Percentiles rank a stretch among this genome's conserved stretches.
phyloP scores from a whole-genome alignment of 2,113 vertebrate species.

The Synodontis membranacea region DNA sequence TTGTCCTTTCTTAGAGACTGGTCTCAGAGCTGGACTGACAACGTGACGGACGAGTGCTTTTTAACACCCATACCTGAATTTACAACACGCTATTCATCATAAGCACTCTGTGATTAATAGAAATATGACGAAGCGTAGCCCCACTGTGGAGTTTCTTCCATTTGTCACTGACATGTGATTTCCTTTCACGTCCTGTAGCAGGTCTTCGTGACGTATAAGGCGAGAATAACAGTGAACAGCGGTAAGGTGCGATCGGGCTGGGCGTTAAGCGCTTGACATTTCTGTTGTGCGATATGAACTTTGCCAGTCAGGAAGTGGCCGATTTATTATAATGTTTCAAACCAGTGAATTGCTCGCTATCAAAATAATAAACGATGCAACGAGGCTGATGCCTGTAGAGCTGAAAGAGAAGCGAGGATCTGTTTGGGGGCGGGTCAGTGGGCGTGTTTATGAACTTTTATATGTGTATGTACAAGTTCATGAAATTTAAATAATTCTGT shows the following conservation, averaged over 20 bases:
- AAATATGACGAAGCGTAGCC: slow-evolving; percentile 36
- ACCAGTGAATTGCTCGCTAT: neutral
- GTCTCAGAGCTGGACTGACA: slow-evolving; percentile 45
- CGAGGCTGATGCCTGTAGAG: neutral
- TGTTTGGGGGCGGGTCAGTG: neutral
- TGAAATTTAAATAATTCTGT: neutral
- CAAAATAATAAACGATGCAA: neutral
- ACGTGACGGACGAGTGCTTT: slow-evolving; percentile 58
- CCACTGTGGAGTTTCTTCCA: slow-evolving; percentile 18
- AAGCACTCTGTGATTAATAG: slow-evolving; percentile 55
- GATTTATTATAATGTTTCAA: slow-evolving; percentile 17
- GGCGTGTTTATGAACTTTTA: neutral
- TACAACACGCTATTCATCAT: slow-evolving; percentile 50
- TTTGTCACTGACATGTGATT: slow-evolving; percentile 12
- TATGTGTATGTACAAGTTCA: neutral
- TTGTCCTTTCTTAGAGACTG: slow-evolving; percentile 10
- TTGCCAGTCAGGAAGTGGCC: neutral
- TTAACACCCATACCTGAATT: slow-evolving; percentile 51
- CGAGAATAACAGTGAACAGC: slow-evolving; percentile 21
- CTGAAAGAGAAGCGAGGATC: neutral
- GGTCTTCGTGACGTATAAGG: neutral
- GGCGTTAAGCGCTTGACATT: neutral
- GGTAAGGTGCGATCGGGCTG: neutral
- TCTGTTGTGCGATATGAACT: neutral
- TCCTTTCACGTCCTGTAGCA: slow-evolving; percentile 4